phyloP scores from a whole-genome alignment of 2,888 invertebrate species.

The Penaeus monodon region DNA sequence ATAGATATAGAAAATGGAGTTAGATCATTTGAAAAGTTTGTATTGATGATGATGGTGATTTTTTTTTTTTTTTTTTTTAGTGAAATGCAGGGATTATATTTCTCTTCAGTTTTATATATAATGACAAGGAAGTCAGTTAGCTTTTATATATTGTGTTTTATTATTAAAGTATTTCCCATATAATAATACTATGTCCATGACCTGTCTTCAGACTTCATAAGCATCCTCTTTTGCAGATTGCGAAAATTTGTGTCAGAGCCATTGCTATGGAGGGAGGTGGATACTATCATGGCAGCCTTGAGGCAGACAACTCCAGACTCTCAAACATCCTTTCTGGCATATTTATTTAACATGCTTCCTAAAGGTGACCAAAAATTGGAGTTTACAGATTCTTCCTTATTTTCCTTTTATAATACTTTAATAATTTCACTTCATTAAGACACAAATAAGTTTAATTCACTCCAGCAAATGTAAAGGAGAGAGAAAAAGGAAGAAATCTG shows the following conservation, averaged over 20 bases:
- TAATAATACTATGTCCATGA: not conserved
- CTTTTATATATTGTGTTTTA: too few relatives aligned
- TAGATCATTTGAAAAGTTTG: too few relatives aligned
- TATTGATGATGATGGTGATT: too few relatives aligned
- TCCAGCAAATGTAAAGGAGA: not conserved
- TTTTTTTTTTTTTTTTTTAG: too few relatives aligned
- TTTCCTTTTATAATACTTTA: not conserved
- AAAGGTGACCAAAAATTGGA: conserved; percentile 40
- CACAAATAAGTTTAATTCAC: not conserved
- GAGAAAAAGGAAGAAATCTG: not conserved
- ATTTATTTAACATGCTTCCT: conserved; percentile 52
- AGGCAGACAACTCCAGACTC: conserved; percentile 47
- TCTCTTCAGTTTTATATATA: too few relatives aligned
- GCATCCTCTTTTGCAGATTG: conserved; percentile 36
- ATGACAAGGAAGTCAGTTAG: too few relatives aligned
- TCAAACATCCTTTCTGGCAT: conserved; percentile 50
- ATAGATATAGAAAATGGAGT: too few relatives aligned
- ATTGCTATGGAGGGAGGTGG: conserved; percentile 55
- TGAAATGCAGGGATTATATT: too few relatives aligned
- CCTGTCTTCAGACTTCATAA: not conserved
- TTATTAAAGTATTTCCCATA: too few relatives aligned
- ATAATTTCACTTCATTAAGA: not conserved
- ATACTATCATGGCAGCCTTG: conserved; percentile 59
- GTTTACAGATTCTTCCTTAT: not conserved
- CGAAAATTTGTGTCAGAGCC: conserved; percentile 58